Evolutionary conservation across 1,140 invertebrate genomes (phyloP), one percentile per base, ranked within the genome.

Genomic region (Psix sp.): DNA sequence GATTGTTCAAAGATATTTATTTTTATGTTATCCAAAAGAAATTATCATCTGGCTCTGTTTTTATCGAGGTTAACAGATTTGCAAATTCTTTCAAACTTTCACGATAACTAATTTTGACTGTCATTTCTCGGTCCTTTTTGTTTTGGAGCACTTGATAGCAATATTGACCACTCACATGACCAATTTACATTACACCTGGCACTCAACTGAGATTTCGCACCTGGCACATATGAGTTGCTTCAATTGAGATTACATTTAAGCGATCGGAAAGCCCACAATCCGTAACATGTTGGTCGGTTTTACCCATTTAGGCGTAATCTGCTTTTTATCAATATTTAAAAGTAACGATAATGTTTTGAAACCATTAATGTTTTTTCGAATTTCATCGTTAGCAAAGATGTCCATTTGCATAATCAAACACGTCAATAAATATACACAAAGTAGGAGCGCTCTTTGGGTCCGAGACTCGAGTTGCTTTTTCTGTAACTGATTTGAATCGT

Each of bases 151-250:
- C 20, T 35, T 35, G 46, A 65, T 65, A 46, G 60, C 21, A 7
- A 49, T 49, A 52, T 66, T 33, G 26, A 33, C n/a, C 18, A 48
- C 49, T 21, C 39, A 54, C 43, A 49, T 31, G 43, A 21, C 11
- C 20, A 31, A 35, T 38, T 38, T 24, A 17, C 17, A 33, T 26
- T 52, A 20, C 65, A 68, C 65, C 65, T 68, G 65, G 65, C 36
- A 17, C n/a, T 20, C 35, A 38, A 31, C 52, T 33, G 65, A 57
- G 65, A 68, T 68, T 68, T 68, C 39, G 29, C 65, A 68, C 52
- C 65, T 68, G 65, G 52, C 9, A 7, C 26, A 29, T 29, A 7
- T n/a, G n/a, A 29, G 7, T n/a, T 29, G 26, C 26, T 24, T 24
- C 26, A 29, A 10, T n/a, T 24, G 4, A 24, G 9, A 24, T 4